Evolutionary conservation across 2,888 invertebrate genomes (phyloP).

Genomic region (Alsophila aescularia): DNA sequence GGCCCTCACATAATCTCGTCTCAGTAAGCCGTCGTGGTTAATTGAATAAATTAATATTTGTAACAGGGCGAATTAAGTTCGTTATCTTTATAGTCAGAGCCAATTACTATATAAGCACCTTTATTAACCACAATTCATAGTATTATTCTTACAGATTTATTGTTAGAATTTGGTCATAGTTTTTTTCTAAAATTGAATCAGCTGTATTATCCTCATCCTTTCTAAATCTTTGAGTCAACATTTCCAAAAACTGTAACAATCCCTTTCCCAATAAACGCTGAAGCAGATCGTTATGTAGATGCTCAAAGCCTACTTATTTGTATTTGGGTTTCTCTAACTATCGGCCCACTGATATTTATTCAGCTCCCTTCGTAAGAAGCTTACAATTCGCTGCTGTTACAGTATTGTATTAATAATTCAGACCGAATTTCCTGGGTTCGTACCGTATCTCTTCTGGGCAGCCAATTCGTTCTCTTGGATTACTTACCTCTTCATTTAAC

Average conservation of each 20-base stretch:
- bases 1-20: conserved; percentile 63
- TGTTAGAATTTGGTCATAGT: background rate
- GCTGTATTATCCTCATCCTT: conserved; percentile 1
- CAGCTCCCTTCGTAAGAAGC: conserved; percentile 76
- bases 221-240: conserved; percentile 10
- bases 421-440: conserved; percentile 63
- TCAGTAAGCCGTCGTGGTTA: conserved; percentile 57
- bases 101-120: background rate
- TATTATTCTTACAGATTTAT: background rate
- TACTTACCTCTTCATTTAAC: conserved; percentile 53
- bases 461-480: conserved; percentile 64
- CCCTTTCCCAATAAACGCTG: conserved; percentile 31
- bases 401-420: conserved; percentile 79
- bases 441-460: conserved; percentile 68
- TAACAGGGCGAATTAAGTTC: background rate
- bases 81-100: background rate
- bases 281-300: conserved; percentile 36
- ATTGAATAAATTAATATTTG: conserved; percentile 58
- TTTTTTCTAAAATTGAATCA: background rate
- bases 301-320: conserved; percentile 39
- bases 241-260: conserved; percentile 19
- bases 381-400: conserved; percentile 74
- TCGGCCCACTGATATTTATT: conserved; percentile 68
- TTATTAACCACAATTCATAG: background rate
- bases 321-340: conserved; percentile 55